Evolutionary conservation across 2,797 vertebrate species (phyloP).

Genomic region (Potorous gilbertii): DNA sequence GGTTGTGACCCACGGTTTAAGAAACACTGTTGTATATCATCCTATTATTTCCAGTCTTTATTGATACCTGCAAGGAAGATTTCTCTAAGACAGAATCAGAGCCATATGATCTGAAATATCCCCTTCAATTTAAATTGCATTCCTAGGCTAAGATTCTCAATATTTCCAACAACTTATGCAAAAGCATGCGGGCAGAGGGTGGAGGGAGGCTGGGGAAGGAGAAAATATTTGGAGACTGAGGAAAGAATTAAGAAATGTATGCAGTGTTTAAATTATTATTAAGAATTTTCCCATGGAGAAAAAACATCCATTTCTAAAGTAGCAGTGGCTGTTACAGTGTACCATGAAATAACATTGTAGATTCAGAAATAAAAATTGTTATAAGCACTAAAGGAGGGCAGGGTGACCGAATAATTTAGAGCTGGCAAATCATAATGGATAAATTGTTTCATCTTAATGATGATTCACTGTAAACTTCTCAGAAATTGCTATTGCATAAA

Average conservation of each 20-base stretch:
- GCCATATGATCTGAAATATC: not conserved
- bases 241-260: not conserved
- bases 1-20: too few species aligned
- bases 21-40: too few species aligned
- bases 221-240: too few species aligned
- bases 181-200: not conserved
- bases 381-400: conserved; percentile 28
- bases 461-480: conserved; percentile 1
- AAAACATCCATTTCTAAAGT: conserved; percentile 24
- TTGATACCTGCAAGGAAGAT: not conserved
- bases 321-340: not conserved
- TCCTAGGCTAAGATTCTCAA: not conserved
- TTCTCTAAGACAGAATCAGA: not conserved
- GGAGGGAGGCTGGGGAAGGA: too few species aligned
- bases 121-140: not conserved
- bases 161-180: not conserved
- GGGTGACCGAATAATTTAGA: conserved; percentile 39
- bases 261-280: conserved; percentile 23
- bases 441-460: conserved; percentile 24
- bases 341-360: not conserved
- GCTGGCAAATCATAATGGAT: not conserved
- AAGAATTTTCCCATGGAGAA: not conserved
- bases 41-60: not conserved
- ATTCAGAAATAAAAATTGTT: not conserved
- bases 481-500: not conserved